Percentiles rank a stretch among this genome's conserved stretches.
Evolutionary conservation across 2,113 vertebrate genomes (phyloP).

Genomic region (Echinops telfairi): DNA sequence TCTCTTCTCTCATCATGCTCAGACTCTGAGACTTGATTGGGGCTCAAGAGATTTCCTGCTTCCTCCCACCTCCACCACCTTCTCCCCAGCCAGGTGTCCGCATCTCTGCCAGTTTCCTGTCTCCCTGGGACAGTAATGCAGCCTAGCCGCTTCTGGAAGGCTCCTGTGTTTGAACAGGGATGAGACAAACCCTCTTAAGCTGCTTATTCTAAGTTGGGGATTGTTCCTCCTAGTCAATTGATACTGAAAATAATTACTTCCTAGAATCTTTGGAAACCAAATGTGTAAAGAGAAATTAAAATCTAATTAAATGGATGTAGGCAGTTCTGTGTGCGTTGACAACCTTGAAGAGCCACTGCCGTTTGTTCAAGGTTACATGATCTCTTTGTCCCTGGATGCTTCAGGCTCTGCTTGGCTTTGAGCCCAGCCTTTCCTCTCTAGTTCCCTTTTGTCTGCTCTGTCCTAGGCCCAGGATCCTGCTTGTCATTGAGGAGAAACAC

Average conservation of each 20-base stretch:
- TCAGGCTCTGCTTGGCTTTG: constrained; percentile 24
- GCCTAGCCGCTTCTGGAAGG: constrained; percentile 66
- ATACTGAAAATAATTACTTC: constrained; percentile 85
- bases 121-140: constrained; percentile 69
- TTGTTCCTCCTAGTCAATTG: constrained; percentile 83
- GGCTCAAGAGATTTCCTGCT: background rate
- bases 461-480: background rate
- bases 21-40: background rate
- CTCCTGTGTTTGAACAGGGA: constrained; percentile 78
- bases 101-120: constrained; percentile 58
- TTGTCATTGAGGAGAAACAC: background rate
- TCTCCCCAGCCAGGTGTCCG: background rate
- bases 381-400: constrained; percentile 65
- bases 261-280: constrained; percentile 83
- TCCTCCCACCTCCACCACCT: rapidly evolving
- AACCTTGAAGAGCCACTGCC: constrained; percentile 81
- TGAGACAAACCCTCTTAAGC: constrained; percentile 85
- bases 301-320: constrained; percentile 85
- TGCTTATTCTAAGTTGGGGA: constrained; percentile 84
- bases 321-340: constrained; percentile 77
- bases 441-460: background rate
- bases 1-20: background rate
- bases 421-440: background rate
- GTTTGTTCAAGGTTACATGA: constrained; percentile 84
- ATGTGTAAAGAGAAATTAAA: constrained; percentile 86